Evolutionary conservation across 2,113 vertebrate species (phyloP).

Genomic region (Buteo buteo): DNA sequence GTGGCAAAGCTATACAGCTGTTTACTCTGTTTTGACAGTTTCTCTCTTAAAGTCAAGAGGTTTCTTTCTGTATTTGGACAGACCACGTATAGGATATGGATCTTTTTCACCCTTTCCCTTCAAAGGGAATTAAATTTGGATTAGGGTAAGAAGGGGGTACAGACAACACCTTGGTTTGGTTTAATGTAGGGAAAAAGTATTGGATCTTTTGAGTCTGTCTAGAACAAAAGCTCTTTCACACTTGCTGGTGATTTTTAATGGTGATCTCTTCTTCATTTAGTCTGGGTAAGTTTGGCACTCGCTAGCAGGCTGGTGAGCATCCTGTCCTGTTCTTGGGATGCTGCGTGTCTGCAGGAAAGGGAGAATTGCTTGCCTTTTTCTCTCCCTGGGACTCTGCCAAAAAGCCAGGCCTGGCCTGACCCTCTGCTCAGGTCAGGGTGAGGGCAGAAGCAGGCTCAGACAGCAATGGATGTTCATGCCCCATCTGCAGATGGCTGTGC

Average conservation of each 20-base stretch:
- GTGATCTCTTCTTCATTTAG: constrained; percentile 5
- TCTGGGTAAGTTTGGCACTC: constrained; percentile 18
- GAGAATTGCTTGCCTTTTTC: background rate
- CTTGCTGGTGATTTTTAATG: background rate
- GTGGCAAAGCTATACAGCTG: background rate
- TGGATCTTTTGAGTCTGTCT: background rate
- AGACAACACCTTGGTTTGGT: background rate
- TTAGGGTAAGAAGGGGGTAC: background rate
- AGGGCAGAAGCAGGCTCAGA: background rate
- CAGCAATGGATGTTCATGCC: background rate
- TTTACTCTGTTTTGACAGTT: background rate
- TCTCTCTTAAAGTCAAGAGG: background rate
- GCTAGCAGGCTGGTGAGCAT: constrained; percentile 21
- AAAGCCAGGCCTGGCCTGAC: background rate
- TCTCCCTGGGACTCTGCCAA: background rate
- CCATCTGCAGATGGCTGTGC: background rate
- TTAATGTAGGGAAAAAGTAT: background rate
- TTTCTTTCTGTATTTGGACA: background rate
- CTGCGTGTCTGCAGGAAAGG: background rate
- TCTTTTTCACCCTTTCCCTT: background rate
- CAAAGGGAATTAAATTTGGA: background rate
- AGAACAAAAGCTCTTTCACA: constrained; percentile 25
- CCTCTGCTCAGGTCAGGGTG: background rate
- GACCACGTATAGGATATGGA: background rate
- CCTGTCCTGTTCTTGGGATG: background rate